A percentile compares a stretch with the other conserved stretches of the same genome.
phyloP scores from a whole-genome alignment of 2,888 invertebrate species.

The Drosophila neotestacea region DNA sequence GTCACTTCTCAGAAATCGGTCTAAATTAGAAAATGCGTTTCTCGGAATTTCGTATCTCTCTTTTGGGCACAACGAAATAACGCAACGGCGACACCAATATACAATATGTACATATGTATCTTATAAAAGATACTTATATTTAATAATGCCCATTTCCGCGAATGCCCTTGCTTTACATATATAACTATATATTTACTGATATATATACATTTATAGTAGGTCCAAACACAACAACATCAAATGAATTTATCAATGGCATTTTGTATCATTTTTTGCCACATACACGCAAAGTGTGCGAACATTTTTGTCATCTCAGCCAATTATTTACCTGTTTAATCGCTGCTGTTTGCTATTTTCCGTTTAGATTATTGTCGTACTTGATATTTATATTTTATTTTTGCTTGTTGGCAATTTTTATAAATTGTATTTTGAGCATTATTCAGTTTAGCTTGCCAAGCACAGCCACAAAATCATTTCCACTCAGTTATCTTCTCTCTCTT shows the following conservation, averaged over 20 bases:
- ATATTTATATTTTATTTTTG: slow-evolving; percentile 38
- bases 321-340: slow-evolving; percentile 63
- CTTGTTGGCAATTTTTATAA: slow-evolving; percentile 71
- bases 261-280: slow-evolving; percentile 46
- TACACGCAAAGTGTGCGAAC: slow-evolving; percentile 18
- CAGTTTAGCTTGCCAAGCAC: slow-evolving; percentile 50
- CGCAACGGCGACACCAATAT: slow-evolving; percentile 64
- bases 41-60: slow-evolving; percentile 83
- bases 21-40: slow-evolving; percentile 85
- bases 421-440: slow-evolving; percentile 76
- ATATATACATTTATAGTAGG: not conserved
- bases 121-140: slow-evolving; percentile 40
- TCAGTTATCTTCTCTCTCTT: slow-evolving; percentile 22
- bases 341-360: slow-evolving; percentile 56
- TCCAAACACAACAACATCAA: slow-evolving; percentile 17
- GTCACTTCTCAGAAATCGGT: slow-evolving; percentile 84
- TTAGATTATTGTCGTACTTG: slow-evolving; percentile 19
- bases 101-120: slow-evolving; percentile 37
- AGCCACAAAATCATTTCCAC: slow-evolving; percentile 44
- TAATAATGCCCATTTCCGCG: slow-evolving; percentile 34
- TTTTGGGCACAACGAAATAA: slow-evolving; percentile 74
- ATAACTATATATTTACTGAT: not conserved
- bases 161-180: slow-evolving; percentile 43
- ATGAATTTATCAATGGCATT: slow-evolving; percentile 61
- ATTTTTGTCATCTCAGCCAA: slow-evolving; percentile 38